A percentile compares a stretch with the other conserved stretches of the same genome.
phyloP scores from a whole-genome alignment of 1,140 invertebrate genomes.

The Drosophila teissieri region DNA sequence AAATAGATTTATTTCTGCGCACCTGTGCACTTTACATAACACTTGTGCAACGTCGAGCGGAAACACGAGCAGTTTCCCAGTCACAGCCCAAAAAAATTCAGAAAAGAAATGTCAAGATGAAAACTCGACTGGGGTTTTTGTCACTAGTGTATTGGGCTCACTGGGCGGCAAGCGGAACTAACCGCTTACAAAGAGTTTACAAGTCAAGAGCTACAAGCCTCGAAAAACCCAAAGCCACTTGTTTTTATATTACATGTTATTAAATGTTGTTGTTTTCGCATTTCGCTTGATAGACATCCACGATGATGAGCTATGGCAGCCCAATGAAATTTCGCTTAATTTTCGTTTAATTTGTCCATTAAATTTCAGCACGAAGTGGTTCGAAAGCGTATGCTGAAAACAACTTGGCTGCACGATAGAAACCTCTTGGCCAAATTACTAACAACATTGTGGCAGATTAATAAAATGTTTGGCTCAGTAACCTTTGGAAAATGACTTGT shows the following conservation, averaged over 20 bases:
- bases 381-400: constrained; percentile 23
- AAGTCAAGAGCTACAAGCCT: constrained; percentile 26
- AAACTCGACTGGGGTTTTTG: constrained; percentile 12
- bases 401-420: constrained; percentile 27
- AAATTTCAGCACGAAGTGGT: constrained; percentile 25
- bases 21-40: constrained; percentile 55
- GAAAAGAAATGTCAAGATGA: constrained; percentile 3
- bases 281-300: constrained; percentile 30
- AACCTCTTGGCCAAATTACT: constrained; percentile 22
- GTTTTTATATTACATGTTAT: constrained; percentile 14
- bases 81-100: not conserved
- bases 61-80: constrained; percentile 53
- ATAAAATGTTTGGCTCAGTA: constrained; percentile 2
- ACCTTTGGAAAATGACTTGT: not conserved
- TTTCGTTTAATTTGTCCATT: constrained; percentile 45
- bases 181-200: constrained; percentile 15
- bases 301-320: constrained; percentile 32
- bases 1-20: constrained; percentile 27
- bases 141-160: constrained; percentile 10
- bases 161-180: constrained; percentile 41
- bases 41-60: constrained; percentile 55
- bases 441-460: constrained; percentile 3
- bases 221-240: constrained; percentile 17
- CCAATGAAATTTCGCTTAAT: constrained; percentile 39
- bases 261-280: not conserved